phyloP scores from a whole-genome alignment of 2,797 vertebrate species.

The Novumbra hubbsi region DNA sequence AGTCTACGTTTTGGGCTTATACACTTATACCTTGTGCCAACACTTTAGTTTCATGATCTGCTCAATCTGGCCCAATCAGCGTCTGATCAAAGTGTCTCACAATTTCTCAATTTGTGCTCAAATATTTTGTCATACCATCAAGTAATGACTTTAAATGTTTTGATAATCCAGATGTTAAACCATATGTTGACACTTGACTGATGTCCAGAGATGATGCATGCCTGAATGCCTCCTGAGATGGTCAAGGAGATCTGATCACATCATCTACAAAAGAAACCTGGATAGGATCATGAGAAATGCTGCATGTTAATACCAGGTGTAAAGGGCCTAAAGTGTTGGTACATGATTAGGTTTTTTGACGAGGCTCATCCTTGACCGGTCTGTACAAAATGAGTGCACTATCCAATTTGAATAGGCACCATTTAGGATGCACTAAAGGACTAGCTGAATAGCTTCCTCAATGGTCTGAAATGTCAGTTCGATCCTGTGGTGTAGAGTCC shows the following conservation, averaged over 20 bases:
- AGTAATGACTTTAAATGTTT: too few species aligned
- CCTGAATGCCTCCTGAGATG: too few species aligned
- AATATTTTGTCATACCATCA: too few species aligned
- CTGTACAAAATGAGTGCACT: not conserved
- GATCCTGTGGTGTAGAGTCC: not conserved
- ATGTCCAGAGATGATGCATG: too few species aligned
- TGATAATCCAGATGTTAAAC: too few species aligned
- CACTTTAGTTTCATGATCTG: too few species aligned
- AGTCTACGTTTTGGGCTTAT: not conserved
- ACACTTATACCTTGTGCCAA: not conserved
- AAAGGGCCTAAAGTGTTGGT: not conserved
- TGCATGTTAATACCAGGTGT: not conserved
- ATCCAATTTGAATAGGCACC: not conserved
- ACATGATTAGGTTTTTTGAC: constrained; percentile 35
- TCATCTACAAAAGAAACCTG: too few species aligned
- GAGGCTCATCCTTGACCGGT: not conserved
- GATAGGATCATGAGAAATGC: not conserved
- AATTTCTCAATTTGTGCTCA: too few species aligned
- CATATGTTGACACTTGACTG: too few species aligned
- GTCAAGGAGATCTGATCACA: too few species aligned
- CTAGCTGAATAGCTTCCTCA: constrained; percentile 1
- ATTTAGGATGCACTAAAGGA: not conserved
- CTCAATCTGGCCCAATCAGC: too few species aligned
- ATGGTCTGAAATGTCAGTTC: constrained; percentile 1
- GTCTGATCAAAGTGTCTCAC: too few species aligned